Percentiles rank a stretch among this genome's conserved stretches.
Conservation (phyloP, 2,888 invertebrate species). For the Trisateles emortualis region DNA sequence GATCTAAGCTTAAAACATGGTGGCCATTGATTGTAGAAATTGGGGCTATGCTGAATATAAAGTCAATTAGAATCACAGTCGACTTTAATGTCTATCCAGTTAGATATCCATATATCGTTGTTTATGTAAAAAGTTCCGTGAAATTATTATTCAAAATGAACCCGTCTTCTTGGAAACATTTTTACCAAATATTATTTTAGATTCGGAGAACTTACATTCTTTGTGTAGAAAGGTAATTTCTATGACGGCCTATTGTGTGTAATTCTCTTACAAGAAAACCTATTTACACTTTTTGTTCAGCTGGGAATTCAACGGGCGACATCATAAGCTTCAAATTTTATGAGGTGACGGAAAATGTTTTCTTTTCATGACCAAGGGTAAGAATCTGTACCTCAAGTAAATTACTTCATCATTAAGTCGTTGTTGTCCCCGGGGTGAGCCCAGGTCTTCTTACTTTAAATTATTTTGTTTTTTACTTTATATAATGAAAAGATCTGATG, state of each 20-base stretch:
- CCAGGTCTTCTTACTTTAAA: neutral
- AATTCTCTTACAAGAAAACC: neutral
- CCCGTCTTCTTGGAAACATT: neutral
- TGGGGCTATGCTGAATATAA: too few relatives aligned
- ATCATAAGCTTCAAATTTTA: conserved; percentile 1
- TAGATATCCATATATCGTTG: too few relatives aligned
- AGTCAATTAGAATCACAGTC: too few relatives aligned
- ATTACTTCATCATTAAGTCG: neutral
- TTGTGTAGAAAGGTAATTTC: neutral
- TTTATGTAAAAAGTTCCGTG: too few relatives aligned
- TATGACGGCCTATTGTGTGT: neutral
- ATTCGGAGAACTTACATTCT: neutral
- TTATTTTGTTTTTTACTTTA: neutral
- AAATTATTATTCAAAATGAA: too few relatives aligned
- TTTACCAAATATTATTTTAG: neutral
- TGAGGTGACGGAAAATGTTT: neutral
- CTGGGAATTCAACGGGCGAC: neutral
- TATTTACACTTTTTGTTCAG: neutral
- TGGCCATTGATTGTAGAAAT: too few relatives aligned
- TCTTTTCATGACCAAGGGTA: neutral
- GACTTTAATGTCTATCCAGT: too few relatives aligned
- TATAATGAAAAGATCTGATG: neutral
- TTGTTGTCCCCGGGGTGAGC: neutral
- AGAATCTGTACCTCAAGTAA: neutral
- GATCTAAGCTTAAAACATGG: too few relatives aligned